Conservation (phyloP, 53 echinoderm and acorn worm genomes). For the Zoroaster sp. region DNA sequence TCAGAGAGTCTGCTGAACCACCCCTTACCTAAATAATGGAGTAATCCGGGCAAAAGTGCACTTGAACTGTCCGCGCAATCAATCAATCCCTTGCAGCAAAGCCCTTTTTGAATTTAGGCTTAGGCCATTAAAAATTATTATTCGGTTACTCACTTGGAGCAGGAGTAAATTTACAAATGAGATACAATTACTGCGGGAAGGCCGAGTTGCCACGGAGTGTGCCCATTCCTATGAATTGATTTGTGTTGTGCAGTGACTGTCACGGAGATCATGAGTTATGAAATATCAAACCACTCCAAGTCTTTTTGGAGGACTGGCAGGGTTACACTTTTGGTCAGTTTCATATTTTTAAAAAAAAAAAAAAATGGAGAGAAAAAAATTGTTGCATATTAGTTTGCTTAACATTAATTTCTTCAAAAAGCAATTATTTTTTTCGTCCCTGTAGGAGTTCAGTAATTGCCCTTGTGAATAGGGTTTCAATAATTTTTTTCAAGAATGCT, state of each 20-base stretch:
- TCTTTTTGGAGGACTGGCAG: neutral
- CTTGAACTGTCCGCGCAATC: constrained; percentile 43
- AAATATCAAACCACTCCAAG: neutral
- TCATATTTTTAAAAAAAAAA: too few species aligned
- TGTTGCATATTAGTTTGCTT: too few species aligned
- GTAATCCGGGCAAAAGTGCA: constrained; percentile 38
- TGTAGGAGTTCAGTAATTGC: too few species aligned
- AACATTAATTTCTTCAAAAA: too few species aligned
- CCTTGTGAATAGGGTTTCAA: too few species aligned
- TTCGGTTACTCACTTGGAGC: constrained; percentile 16
- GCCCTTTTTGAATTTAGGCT: constrained; percentile 45
- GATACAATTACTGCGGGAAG: neutral
- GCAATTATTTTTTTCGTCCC: too few species aligned
- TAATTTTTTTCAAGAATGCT: too few species aligned
- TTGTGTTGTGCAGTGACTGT: neutral
- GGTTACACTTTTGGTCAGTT: too few species aligned
- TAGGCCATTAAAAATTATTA: constrained; percentile 49
- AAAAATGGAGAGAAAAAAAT: too few species aligned
- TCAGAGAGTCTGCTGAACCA: neutral
- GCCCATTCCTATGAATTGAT: neutral
- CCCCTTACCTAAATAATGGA: constrained; percentile 50
- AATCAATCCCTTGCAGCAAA: constrained; percentile 40
- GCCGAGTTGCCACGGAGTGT: neutral
- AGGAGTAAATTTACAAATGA: neutral
- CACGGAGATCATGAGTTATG: neutral